Evolutionary conservation across 53 echinoderm and acorn worm species (phyloP), one percentile per base, ranked within the genome.

Genomic region (Stichopus horrens): DNA sequence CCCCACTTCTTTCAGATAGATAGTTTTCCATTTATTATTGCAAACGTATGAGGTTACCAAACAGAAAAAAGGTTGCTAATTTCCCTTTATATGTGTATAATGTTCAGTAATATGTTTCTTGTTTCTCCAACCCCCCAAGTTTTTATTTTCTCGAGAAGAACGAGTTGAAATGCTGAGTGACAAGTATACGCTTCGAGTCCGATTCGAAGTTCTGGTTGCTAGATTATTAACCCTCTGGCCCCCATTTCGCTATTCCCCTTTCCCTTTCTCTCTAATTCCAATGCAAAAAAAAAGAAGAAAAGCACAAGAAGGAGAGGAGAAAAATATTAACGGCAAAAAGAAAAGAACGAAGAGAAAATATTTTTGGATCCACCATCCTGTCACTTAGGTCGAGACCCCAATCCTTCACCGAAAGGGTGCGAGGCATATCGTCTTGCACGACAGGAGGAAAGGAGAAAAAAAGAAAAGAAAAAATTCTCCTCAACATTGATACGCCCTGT

Each of bases 211-310:
- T 81, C 81, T 18, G 57, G 81, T 81, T 81, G 81, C 81, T 20
- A 81, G 81, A 81, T 81, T 55, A 81, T 81, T 81, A 81, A 81
- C 57, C 81, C 81, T 81, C 81, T 58, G 58, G 81, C 81, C 81
- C 37, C 37, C 37, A 37, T 37, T 37, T 37, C 37, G 37, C 37
- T 37, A 52, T 57, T 81, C 81, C 22, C 57, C 23, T 81, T 8
- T 81, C 21, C 57, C 57, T 21, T 23, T 23, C 11, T 52, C 63
- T 0, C 4, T 63, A 13, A 13, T 63, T 63, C 10, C 37, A 2
- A 60, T 60, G 0, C 5, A 63, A 63, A 63, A 63, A 63, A 60
- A 60, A 60, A 60, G 60, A n/a, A 37, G 0, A 5, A 63, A 63
- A 63, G 7, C 10, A 63, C 4, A 63, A 63, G 63, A 63, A 16